phyloP scores from a whole-genome alignment of 2,888 invertebrate genomes.

The Miltochrista miniata region DNA sequence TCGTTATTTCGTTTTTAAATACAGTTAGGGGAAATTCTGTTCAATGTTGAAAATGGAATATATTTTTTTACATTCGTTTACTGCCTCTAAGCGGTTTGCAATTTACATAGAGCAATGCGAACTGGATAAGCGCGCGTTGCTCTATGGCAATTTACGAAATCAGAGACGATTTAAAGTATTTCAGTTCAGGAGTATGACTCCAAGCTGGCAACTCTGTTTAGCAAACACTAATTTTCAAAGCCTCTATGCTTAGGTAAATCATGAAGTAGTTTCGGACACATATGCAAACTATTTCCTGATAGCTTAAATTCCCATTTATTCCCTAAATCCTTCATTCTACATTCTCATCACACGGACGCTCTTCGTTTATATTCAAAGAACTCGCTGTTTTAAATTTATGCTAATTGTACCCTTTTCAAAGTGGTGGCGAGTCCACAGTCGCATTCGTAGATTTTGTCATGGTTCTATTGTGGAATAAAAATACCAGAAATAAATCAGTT shows the following conservation, averaged over 20 bases:
- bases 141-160: too few species aligned
- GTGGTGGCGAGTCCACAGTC: constrained; percentile 36
- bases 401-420: constrained; percentile 47
- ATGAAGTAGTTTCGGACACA: background rate
- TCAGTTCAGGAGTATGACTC: too few species aligned
- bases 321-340: constrained; percentile 7
- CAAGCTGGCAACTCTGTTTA: too few species aligned
- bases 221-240: too few species aligned
- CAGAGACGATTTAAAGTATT: too few species aligned
- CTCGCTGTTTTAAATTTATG: constrained; percentile 40
- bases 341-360: constrained; percentile 21
- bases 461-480: background rate
- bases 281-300: too few species aligned
- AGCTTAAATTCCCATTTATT: constrained; percentile 9
- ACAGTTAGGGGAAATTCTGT: background rate
- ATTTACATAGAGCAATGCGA: too few species aligned
- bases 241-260: too few species aligned
- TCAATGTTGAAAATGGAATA: background rate
- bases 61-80: too few species aligned
- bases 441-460: constrained; percentile 29
- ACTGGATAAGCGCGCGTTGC: too few species aligned
- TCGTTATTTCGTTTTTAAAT: background rate
- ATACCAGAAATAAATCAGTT: background rate
- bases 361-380: constrained; percentile 43
- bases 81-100: too few species aligned